Evolutionary conservation across 2,797 vertebrate species (phyloP), one percentile per base, ranked within the genome.

Genomic region (Centroberyx gerrardi): DNA sequence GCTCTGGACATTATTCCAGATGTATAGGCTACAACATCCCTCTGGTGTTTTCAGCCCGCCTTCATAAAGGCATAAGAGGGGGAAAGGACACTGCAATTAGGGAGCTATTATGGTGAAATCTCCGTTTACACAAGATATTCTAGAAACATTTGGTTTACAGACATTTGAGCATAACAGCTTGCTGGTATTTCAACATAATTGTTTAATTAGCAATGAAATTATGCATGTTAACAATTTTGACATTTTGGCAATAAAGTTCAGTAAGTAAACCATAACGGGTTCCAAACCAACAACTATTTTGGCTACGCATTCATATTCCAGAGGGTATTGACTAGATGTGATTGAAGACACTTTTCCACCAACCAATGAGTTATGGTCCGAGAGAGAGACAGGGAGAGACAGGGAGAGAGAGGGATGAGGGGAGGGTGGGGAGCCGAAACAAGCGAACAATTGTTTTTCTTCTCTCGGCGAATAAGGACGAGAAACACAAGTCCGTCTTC

Each of bases 1-100:
- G 70, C 15, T 33, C 36, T 54, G 70, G 67, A 77, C 52, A 13
- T 67, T 18, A 31, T 70, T 78, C 67, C 79, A 83, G 78, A 82
- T 72, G 72, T 73, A 72, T 58, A 46, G 60, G 18, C 71, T 63
- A 51, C 58, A 54, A 76, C 14, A 4, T 55, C 15, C 76, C 49
- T 2, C 28, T 42, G 36, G 22, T 31, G 18, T 67, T 28, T 42
- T 27, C 15, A 44, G 22, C 54, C 5, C 2, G 12, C 28, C 54
- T 48, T 48, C 17, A 48, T 15, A 17, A 48, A 48, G 17, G 14
- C 14, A 5, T 2, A 12, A 42, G 40, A 42, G 40, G 14, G 15
- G 17, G 8, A 38, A 38, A 59, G 15, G 31, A 28, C 1, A 55
- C 28, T 14, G 28, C 53, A 33, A 31, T 56, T 48, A n/a, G 7